phyloP scores from a whole-genome alignment of 2,113 vertebrate genomes.

The Hippoglossus stenolepis region DNA sequence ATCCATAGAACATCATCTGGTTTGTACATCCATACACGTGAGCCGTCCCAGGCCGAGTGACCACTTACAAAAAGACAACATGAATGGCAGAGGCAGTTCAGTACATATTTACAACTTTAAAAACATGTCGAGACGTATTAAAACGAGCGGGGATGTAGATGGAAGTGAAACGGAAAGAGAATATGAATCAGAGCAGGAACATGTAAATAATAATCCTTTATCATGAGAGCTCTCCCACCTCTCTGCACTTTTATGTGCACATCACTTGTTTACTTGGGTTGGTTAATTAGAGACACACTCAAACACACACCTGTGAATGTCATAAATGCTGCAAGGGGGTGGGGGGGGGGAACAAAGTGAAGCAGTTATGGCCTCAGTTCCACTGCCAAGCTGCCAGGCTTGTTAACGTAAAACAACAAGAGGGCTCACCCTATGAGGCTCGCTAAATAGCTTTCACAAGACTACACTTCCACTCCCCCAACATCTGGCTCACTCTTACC shows the following conservation, averaged over 20 bases:
- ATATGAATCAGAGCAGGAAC: conserved; percentile 5
- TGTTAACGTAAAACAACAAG: conserved; percentile 77
- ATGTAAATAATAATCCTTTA: neutral
- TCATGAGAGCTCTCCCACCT: conserved; percentile 20
- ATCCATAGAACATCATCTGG: conserved; percentile 75
- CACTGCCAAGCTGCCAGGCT: conserved; percentile 72
- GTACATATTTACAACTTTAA: conserved; percentile 77
- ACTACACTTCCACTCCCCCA: conserved; percentile 24
- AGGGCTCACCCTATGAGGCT: conserved; percentile 61
- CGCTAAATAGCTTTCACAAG: conserved; percentile 66
- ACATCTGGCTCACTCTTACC: conserved; percentile 60
- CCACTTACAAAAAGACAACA: conserved; percentile 69
- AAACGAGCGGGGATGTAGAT: conserved; percentile 40
- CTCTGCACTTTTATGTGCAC: conserved; percentile 48
- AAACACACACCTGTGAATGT: conserved; percentile 67
- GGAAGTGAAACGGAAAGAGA: conserved; percentile 21
- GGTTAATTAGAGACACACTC: conserved; percentile 56
- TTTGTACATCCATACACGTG: conserved; percentile 70
- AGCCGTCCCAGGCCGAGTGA: conserved; percentile 64
- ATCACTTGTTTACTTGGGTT: conserved; percentile 65
- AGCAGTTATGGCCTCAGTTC: conserved; percentile 62
- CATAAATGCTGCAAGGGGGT: conserved; percentile 54
- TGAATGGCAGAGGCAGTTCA: conserved; percentile 64
- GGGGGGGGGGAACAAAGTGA: conserved; percentile 37
- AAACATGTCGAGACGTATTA: conserved; percentile 48